Evolutionary conservation across 2,888 invertebrate genomes (phyloP), one percentile per base, ranked within the genome.

Genomic region (Tetranychus piercei): DNA sequence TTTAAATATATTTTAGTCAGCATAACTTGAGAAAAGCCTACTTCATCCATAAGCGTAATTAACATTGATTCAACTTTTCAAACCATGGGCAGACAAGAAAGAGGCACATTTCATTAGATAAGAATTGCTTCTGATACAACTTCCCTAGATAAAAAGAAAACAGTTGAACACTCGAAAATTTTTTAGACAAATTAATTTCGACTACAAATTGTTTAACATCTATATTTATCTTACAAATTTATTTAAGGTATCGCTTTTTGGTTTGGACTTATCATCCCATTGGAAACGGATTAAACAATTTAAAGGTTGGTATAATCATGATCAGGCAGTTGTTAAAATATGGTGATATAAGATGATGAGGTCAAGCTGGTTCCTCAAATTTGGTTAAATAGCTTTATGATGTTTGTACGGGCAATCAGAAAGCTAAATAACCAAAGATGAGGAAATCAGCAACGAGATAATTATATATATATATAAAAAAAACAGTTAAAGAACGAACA

Each of bases 91-190:
- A 11, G 20, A 5, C 22, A 34, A 34, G 44, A 44, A 71, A 34
- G 34, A 44, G 44, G 20, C 44, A 71, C 9, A 71, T 20, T 23
- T 11, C 34, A 71, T 1, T 44, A 71, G 71, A 71, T 18, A n/a
- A 44, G 44, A 43, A 71, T 71, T 23, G 43, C 20, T 11, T 43
- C 34, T 71, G 71, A 71, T 71, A 71, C 71, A n/a, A 44, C 20
- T 45, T 15, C 34, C 71, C 71, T 8, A 71, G 43, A 71, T 9
- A 15, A 71, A 71, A n/a, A 71, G 6, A 15, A 43, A 71, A 34
- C 71, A 34, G 43, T 71, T 71, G 71, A 71, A 71, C 71, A 71
- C 45, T 71, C 71, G 71, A 44, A n/a, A 71, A 34, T 6, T 71
- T 15, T 11, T 34, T 6, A 71, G 71, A 67, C 6, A 18, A 11